Conservation (phyloP, 2,888 invertebrate species). For the Ditylenchus weischeri region DNA sequence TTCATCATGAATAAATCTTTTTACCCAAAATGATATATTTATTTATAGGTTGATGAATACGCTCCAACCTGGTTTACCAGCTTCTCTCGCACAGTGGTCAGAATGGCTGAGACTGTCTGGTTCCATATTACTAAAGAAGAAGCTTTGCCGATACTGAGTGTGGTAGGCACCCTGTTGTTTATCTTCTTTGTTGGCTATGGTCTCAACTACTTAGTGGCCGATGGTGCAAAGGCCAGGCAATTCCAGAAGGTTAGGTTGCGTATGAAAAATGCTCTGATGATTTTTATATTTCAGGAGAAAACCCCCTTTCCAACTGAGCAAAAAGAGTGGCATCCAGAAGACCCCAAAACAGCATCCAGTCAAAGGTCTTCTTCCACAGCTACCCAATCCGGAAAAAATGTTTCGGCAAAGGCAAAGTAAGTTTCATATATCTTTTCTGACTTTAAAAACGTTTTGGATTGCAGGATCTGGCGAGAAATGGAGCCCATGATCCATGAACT, state of each 20-base stretch:
- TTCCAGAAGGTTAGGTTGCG: conserved; percentile 3
- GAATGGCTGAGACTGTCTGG: conserved; percentile 47
- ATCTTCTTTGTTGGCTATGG: conserved; percentile 39
- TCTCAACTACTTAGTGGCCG: conserved; percentile 29
- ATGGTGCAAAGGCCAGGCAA: conserved; percentile 20
- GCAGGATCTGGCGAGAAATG: conserved; percentile 60
- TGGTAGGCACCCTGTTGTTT: conserved; percentile 44
- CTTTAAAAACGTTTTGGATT: not conserved
- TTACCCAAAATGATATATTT: not conserved
- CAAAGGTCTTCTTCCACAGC: conserved; percentile 16
- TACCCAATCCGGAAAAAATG: conserved; percentile 9
- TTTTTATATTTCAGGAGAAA: not conserved
- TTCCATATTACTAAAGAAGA: conserved; percentile 55
- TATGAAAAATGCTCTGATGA: too few species aligned
- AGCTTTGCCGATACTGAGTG: conserved; percentile 51
- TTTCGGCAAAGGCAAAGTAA: conserved; percentile 1
- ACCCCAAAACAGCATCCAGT: conserved; percentile 40
- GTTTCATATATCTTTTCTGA: not conserved
- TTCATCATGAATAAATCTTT: not conserved
- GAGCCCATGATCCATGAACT: conserved; percentile 76
- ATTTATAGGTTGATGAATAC: conserved; percentile 42
- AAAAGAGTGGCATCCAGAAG: conserved; percentile 54
- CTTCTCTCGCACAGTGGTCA: conserved; percentile 40
- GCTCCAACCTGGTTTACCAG: conserved; percentile 45
- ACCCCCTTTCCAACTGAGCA: not conserved